Evolutionary conservation across 2,888 invertebrate species (phyloP).

Genomic region (Gymnocheta viridis): DNA sequence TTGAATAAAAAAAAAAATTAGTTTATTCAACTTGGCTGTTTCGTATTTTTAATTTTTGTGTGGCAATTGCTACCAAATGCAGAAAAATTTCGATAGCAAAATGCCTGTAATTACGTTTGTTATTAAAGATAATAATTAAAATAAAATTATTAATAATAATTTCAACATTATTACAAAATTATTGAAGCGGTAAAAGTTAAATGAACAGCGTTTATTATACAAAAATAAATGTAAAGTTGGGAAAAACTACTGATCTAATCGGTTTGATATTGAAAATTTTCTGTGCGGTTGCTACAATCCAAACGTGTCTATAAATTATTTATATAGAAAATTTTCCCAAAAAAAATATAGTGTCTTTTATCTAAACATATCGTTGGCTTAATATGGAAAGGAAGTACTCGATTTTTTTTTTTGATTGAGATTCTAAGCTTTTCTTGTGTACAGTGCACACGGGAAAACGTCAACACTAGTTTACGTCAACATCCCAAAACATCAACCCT

Average conservation of each 20-base stretch:
- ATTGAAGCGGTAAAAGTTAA: slow-evolving; percentile 23
- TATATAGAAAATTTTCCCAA: too few species aligned
- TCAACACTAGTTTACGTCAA: too few species aligned
- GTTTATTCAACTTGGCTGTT: slow-evolving; percentile 44
- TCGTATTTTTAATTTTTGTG: too few species aligned
- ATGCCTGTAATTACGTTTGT: not conserved
- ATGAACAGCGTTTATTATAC: not conserved
- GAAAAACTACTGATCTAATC: not conserved
- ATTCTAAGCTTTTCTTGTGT: too few species aligned
- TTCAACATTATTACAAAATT: slow-evolving; percentile 1
- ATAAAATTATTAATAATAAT: not conserved
- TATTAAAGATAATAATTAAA: slow-evolving; percentile 13
- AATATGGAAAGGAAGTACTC: too few species aligned
- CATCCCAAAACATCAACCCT: too few species aligned
- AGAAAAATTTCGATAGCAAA: not conserved
- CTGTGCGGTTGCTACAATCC: too few species aligned
- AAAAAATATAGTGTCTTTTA: too few species aligned
- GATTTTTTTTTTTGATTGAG: too few species aligned
- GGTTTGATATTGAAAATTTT: not conserved
- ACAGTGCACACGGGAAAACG: too few species aligned
- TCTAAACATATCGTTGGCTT: too few species aligned
- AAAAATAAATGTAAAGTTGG: not conserved
- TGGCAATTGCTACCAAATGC: slow-evolving; percentile 7
- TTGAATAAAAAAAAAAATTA: not conserved
- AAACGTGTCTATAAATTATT: too few species aligned